phyloP scores from a whole-genome alignment of 2,113 vertebrate genomes.

The Myotis yumanensis region DNA sequence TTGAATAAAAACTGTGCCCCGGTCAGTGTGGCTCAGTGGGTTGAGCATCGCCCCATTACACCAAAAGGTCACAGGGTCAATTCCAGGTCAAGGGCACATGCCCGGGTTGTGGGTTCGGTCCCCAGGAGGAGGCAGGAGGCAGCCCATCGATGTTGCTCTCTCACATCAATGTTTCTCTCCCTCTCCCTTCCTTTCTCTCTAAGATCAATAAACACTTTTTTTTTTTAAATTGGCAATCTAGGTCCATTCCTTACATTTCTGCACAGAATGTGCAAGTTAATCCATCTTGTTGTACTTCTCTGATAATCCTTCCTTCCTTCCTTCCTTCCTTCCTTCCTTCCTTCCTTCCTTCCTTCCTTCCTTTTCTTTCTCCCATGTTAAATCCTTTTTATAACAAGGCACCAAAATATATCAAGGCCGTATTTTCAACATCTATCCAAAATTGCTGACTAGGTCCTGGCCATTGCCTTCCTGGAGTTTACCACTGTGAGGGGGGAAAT shows the following conservation, averaged over 20 bases:
- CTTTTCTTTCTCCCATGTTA: background rate
- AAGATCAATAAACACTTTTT: no score
- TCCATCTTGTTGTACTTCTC: background rate
- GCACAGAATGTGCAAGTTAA: background rate
- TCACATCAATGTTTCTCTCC: background rate
- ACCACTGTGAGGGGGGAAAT: background rate
- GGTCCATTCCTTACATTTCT: background rate
- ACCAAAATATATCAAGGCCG: background rate
- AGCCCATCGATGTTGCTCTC: background rate
- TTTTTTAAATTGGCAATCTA: no score
- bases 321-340: background rate
- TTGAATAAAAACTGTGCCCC: background rate
- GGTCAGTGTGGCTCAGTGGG: background rate
- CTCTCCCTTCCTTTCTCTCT: background rate
- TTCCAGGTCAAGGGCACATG: no score
- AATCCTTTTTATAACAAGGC: conserved; percentile 9
- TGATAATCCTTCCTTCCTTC: background rate
- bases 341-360: background rate
- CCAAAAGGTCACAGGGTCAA: no score
- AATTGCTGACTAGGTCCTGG: background rate
- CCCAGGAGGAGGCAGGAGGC: no score
- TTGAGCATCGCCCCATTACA: background rate
- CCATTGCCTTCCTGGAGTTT: background rate
- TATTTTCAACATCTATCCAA: background rate
- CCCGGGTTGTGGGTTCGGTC: no score